These are phyloP conservation scores for Pseudomyrmex flavicornis DNA, from an alignment of 1,140 invertebrate genomes.

Conservation along the genomic window DNA sequence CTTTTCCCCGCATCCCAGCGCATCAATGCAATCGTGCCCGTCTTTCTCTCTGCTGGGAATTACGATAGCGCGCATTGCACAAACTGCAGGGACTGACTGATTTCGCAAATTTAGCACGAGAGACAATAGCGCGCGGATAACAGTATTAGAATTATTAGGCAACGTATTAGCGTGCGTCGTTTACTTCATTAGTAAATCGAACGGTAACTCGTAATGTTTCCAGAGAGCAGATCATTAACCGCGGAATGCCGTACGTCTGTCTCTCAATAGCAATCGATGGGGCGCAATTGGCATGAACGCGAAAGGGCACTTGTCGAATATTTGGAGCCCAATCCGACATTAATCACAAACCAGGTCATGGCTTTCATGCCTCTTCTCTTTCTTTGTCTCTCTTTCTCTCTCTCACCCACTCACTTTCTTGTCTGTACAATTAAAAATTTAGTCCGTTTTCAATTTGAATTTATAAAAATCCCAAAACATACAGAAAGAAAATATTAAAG, in stretches of 20 bases:
- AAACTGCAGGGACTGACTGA: background rate
- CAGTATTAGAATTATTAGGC: slow-evolving; percentile 37
- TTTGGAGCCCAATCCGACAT: slow-evolving; percentile 48
- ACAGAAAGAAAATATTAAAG: background rate
- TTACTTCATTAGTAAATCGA: slow-evolving; percentile 44
- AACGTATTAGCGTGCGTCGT: slow-evolving; percentile 25
- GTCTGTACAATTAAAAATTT: slow-evolving; percentile 19
- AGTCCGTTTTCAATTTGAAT: background rate
- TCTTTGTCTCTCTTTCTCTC: background rate
- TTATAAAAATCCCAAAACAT: background rate
- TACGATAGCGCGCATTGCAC: background rate
- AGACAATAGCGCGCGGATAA: slow-evolving; percentile 23
- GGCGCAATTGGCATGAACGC: slow-evolving; percentile 71
- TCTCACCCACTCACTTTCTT: too few relatives aligned
- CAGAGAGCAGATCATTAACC: slow-evolving; percentile 14
- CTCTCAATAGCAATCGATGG: slow-evolving; percentile 67
- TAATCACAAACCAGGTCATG: slow-evolving; percentile 60
- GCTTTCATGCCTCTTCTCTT: slow-evolving; percentile 5
- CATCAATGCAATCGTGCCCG: background rate
- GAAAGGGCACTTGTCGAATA: slow-evolving; percentile 67
- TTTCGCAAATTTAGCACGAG: background rate
- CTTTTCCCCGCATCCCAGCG: slow-evolving; percentile 1
- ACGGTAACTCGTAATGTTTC: slow-evolving; percentile 31
- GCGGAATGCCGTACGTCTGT: slow-evolving; percentile 59
- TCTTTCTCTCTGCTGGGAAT: background rate